Evolutionary conservation across 2,113 vertebrate species (phyloP).

Genomic region (Centrocercus urophasianus): DNA sequence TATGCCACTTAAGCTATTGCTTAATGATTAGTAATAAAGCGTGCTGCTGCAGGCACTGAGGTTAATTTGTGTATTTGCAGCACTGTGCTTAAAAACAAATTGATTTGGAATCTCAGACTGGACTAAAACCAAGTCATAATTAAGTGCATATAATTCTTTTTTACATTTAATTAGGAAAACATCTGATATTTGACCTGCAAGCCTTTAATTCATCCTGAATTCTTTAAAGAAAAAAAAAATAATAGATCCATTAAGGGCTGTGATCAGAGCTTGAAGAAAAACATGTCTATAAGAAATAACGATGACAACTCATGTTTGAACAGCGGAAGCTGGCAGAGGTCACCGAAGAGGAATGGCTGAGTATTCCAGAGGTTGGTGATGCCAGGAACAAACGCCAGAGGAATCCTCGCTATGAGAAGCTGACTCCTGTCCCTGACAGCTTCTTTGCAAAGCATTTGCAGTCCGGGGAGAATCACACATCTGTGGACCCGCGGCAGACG

Average conservation of each 20-base stretch:
- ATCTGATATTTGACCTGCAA: background rate
- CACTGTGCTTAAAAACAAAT: background rate
- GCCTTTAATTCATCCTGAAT: background rate
- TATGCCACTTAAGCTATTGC: background rate
- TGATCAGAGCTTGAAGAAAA: background rate
- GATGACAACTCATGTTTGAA: background rate
- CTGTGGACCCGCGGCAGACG: constrained; percentile 92
- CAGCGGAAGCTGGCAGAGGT: constrained; percentile 95
- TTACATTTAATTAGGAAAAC: background rate
- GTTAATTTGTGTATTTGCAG: background rate
- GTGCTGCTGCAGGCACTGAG: background rate
- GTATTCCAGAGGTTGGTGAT: constrained; percentile 97
- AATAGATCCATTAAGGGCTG: background rate
- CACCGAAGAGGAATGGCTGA: constrained; percentile 97
- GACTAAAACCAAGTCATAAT: background rate
- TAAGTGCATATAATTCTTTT: background rate
- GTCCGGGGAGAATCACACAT: constrained; percentile 91
- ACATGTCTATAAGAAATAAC: background rate
- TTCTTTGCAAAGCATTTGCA: constrained; percentile 98
- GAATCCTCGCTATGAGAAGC: constrained; percentile 95
- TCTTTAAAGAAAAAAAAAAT: background rate
- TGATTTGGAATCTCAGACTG: background rate
- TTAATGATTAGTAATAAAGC: background rate
- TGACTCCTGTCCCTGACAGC: constrained; percentile 96
- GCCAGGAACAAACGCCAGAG: constrained; percentile 97